Evolutionary conservation across 2,888 invertebrate genomes (phyloP).

Genomic region (Iphiclides podalirius): DNA sequence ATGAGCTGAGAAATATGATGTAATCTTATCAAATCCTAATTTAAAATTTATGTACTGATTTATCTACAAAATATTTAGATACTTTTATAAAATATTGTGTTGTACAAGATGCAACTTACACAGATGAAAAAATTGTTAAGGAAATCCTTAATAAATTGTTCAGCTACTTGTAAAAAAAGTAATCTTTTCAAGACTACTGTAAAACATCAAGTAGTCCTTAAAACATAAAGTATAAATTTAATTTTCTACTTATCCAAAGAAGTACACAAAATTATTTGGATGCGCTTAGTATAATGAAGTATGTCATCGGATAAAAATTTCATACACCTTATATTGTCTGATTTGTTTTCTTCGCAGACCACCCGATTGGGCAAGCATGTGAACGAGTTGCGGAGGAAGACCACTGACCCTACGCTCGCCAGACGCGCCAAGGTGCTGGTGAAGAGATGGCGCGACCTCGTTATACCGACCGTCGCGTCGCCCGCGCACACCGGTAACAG

Average conservation of each 20-base stretch:
- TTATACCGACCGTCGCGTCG: constrained; percentile 80
- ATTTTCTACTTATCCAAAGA: no score
- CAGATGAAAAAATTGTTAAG: no score
- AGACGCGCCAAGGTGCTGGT: constrained; percentile 94
- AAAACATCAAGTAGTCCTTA: no score
- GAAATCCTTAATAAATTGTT: no score
- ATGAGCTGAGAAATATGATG: background rate
- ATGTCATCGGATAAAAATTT: no score
- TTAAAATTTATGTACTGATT: background rate
- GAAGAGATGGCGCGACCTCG: constrained; percentile 94
- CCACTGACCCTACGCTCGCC: constrained; percentile 90
- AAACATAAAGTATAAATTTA: background rate
- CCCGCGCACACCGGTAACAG: constrained; percentile 60
- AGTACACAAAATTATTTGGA: no score
- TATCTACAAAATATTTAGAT: background rate
- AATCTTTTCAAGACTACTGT: no score
- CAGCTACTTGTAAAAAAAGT: no score
- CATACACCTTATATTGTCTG: no score
- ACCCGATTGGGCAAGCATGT: constrained; percentile 96
- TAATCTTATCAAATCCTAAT: constrained; percentile 7
- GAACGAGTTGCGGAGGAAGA: constrained; percentile 94
- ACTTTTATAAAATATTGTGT: no score
- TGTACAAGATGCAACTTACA: no score
- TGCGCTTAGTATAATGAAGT: no score
- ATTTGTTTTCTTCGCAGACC: constrained; percentile 80